phyloP scores from a whole-genome alignment of 1,140 invertebrate species.

The Lethrus apterus region DNA sequence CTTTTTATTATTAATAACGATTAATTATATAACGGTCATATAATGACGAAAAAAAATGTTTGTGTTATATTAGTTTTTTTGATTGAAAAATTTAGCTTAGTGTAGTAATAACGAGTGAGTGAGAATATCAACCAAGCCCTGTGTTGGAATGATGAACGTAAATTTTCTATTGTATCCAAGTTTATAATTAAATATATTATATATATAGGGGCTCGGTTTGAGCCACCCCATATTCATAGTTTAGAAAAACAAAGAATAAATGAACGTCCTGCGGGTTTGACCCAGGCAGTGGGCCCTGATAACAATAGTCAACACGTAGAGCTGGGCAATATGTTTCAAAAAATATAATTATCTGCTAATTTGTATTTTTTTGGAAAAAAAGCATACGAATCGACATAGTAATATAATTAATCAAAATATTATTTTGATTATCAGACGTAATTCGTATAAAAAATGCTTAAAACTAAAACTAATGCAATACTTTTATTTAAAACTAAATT shows the following conservation, averaged over 20 bases:
- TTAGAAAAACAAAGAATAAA: conserved; percentile 21
- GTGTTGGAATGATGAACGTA: conserved; percentile 14
- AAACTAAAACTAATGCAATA: no score
- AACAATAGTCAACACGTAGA: conserved; percentile 32
- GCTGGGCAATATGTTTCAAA: no score
- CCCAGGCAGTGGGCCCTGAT: conserved; percentile 29
- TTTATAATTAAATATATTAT: conserved; percentile 16
- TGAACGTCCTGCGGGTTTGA: conserved; percentile 25
- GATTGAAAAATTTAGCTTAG: conserved; percentile 15
- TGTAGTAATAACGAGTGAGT: conserved; percentile 17
- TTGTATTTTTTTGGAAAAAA: no score
- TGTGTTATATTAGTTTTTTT: conserved; percentile 32
- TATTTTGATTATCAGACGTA: no score
- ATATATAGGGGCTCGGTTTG: conserved; percentile 20
- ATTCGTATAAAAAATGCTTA: no score
- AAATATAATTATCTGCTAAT: no score
- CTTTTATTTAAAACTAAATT: no score
- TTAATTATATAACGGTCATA: conserved; percentile 31
- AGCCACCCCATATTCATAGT: conserved; percentile 26
- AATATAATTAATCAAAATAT: no score
- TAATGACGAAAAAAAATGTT: conserved; percentile 37
- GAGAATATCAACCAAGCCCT: conserved; percentile 17
- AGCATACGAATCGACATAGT: no score
- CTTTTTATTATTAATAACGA: conserved; percentile 36
- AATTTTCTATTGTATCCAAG: conserved; percentile 15